Percentiles rank a stretch among this genome's conserved stretches.
Evolutionary conservation across 2,797 vertebrate species (phyloP).

Genomic region (Lepidocolaptes lacrymiger): DNA sequence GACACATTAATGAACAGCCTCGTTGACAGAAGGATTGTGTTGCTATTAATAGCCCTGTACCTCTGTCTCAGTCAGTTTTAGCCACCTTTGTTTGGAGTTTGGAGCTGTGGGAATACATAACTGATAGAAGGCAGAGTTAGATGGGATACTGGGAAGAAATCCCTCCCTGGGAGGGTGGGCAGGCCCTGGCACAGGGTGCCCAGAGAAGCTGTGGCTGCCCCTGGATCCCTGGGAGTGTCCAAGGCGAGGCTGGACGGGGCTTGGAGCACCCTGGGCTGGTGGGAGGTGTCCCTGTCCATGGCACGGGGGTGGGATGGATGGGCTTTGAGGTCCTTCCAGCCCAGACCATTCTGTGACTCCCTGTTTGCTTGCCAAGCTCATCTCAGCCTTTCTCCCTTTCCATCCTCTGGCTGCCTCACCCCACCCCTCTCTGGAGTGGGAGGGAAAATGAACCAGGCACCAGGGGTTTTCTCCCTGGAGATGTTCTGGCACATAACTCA

Average conservation of each 20-base stretch:
- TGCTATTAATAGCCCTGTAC: background rate
- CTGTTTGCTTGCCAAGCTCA: background rate
- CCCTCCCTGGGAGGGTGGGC: no score
- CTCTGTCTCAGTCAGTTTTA: background rate
- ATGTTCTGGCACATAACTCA: background rate
- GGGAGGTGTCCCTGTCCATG: background rate
- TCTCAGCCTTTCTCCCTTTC: background rate
- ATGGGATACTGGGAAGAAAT: no score
- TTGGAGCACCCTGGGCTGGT: background rate
- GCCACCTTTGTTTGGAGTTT: background rate
- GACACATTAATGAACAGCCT: background rate
- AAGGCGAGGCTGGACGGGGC: accelerated
- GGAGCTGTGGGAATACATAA: background rate
- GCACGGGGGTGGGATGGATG: background rate
- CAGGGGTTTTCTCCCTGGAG: background rate
- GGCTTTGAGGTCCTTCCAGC: accelerated
- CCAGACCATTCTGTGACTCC: background rate
- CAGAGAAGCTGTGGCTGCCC: background rate
- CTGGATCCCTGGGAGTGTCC: background rate
- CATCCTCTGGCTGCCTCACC: background rate
- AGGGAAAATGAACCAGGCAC: background rate
- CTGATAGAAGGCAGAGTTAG: background rate
- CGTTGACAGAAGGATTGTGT: background rate
- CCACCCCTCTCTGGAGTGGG: background rate
- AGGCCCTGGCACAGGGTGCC: background rate